Evolutionary conservation across 2,113 vertebrate genomes (phyloP), one percentile per base, ranked within the genome.

Genomic region (Pteruthius melanotis): DNA sequence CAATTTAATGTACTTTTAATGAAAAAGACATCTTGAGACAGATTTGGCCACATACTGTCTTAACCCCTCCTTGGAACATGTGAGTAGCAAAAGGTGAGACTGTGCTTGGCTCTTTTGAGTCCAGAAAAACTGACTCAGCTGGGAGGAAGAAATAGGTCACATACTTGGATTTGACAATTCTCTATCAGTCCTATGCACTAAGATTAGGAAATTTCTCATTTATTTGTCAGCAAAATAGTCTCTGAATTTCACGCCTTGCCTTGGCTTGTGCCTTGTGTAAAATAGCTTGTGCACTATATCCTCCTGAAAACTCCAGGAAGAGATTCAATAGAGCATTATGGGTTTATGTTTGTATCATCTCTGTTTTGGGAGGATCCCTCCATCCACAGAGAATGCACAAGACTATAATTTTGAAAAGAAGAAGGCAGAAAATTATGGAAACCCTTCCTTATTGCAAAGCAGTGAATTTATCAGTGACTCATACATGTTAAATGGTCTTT

Each of bases 221-320:
- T 76, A 77, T 56, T 83, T 90, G 19, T 64, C 63, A 61, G 17
- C 5, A 33, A n/a, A 56, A 85, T 68, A 50, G 16, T 56, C 53
- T 78, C 26, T n/a, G 26, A 49, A 10, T 83, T 64, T 33, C 37
- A 47, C 66, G 33, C 17, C 10, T 70, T 86, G 7, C 12, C 42
- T 65, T 88, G 31, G 4, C 5, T 53, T 33, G 1, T 56, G 22
- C 21, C 4, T 49, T 22, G 23, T 42, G 31, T 35, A 54, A 66
- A 81, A 60, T 22, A 61, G 23, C 3, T 14, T 4, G 0, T 23
- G 15, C 13, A 40, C 22, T 1, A 1, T 49, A 37, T 68, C 6
- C 31, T 85, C 66, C 52, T 76, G 53, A 87, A 85, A 53, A 50
- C 5, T 39, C 7, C 18, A 61, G 12, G 6, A 2, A 53, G 8